Evolutionary conservation across 1,140 invertebrate species (phyloP).

Genomic region (Drosophila seguyi): DNA sequence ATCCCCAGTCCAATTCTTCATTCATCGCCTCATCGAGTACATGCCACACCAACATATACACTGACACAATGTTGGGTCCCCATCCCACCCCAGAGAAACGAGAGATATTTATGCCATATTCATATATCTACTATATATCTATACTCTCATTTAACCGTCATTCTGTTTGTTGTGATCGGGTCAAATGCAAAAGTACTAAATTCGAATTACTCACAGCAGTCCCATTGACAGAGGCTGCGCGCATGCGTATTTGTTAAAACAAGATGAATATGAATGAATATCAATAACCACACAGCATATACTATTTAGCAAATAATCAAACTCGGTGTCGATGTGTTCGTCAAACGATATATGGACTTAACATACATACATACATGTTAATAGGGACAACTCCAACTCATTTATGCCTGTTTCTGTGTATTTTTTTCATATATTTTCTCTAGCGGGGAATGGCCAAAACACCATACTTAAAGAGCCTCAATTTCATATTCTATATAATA

Average conservation of each 20-base stretch:
- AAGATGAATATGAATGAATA: constrained; percentile 71
- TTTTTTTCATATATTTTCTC: constrained; percentile 11
- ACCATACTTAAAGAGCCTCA: constrained; percentile 3
- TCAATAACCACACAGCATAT: constrained; percentile 58
- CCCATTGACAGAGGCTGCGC: constrained; percentile 73
- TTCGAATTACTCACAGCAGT: constrained; percentile 70
- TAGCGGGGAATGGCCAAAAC: constrained; percentile 8
- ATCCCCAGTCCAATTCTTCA: constrained; percentile 11
- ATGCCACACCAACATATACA: constrained; percentile 43
- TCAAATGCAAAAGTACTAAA: constrained; percentile 40
- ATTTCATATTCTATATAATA: constrained; percentile 4
- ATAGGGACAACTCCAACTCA: constrained; percentile 24
- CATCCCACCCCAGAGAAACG: constrained; percentile 23
- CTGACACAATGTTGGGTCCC: constrained; percentile 50
- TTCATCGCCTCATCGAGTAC: constrained; percentile 44
- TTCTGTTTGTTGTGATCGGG: constrained; percentile 54
- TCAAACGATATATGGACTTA: constrained; percentile 47
- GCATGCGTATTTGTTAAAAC: constrained; percentile 79
- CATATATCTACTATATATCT: constrained; percentile 45
- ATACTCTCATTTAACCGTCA: constrained; percentile 35
- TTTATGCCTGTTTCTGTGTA: constrained; percentile 60
- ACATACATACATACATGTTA: constrained; percentile 16
- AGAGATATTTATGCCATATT: constrained; percentile 62
- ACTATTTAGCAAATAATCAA: constrained; percentile 58
- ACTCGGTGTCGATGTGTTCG: constrained; percentile 70